Evolutionary conservation across 2,113 vertebrate species (phyloP).

Genomic region (Hydrolagus affinis): DNA sequence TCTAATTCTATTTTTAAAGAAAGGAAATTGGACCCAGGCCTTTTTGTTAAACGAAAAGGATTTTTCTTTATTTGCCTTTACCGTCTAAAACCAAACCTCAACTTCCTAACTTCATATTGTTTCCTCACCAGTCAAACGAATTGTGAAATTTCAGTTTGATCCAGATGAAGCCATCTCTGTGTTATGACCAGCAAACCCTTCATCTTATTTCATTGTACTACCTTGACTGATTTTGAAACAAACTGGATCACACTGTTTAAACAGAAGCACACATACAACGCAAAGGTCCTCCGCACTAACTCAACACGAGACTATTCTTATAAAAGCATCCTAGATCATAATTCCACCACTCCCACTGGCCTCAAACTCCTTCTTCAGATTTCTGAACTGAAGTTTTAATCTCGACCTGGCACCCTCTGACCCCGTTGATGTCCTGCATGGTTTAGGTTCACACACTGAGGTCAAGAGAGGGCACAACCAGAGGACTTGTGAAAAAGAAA

Average conservation of each 20-base stretch:
- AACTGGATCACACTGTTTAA: neutral
- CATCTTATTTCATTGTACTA: neutral
- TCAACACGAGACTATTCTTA: neutral
- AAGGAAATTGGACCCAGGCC: neutral
- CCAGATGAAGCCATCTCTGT: neutral
- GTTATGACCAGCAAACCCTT: neutral
- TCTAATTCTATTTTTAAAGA: neutral
- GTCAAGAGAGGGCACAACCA: slow-evolving; percentile 45
- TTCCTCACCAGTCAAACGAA: neutral
- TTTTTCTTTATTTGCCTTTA: neutral
- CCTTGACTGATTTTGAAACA: neutral
- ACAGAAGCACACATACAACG: neutral
- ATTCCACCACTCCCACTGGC: slow-evolving; percentile 34
- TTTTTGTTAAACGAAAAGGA: neutral
- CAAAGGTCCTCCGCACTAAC: neutral
- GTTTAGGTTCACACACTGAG: slow-evolving; percentile 41
- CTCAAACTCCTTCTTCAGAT: slow-evolving; percentile 29
- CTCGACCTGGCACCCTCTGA: slow-evolving; percentile 33
- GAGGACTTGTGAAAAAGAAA: slow-evolving; percentile 45
- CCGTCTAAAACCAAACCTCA: neutral
- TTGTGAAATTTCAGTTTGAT: slow-evolving; percentile 3
- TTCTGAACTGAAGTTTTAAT: slow-evolving; percentile 37
- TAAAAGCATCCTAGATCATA: slow-evolving; percentile 18
- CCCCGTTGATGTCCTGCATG: slow-evolving; percentile 34
- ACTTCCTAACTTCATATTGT: neutral